Conservation (phyloP, 2,797 vertebrate species). For the Prunella strophiata region DNA sequence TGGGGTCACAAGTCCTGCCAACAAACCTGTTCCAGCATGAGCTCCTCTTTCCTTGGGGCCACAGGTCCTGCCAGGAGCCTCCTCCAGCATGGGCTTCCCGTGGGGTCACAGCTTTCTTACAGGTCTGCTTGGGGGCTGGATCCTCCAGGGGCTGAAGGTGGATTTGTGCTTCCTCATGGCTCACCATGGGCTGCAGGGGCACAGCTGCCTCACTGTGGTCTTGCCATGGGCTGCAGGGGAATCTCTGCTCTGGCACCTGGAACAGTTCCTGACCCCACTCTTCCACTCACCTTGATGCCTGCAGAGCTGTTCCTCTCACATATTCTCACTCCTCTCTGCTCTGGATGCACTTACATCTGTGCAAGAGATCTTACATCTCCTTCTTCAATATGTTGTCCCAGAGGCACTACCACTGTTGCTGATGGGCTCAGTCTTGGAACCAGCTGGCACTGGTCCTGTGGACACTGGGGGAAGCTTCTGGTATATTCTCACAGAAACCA, state of each 20-base stretch:
- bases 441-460: background rate
- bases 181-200: background rate
- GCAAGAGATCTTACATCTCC: background rate
- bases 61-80: background rate
- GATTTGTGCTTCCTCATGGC: rapidly evolving
- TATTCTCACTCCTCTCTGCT: background rate
- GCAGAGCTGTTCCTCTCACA: background rate
- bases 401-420: background rate
- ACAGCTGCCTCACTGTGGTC: background rate
- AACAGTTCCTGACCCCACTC: background rate
- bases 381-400: rapidly evolving
- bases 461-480: background rate
- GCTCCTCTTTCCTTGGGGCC: background rate
- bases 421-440: background rate
- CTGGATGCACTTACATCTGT: background rate
- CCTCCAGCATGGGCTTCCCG: background rate
- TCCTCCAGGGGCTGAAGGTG: background rate
- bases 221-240: rapidly evolving
- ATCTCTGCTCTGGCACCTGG: background rate
- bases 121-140: background rate
- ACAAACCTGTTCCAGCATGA: background rate
- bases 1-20: background rate
- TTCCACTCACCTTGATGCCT: background rate
- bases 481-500: background rate
- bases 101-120: background rate